Conservation (phyloP, 2,113 vertebrate species). For the Lepisosteus osseus region DNA sequence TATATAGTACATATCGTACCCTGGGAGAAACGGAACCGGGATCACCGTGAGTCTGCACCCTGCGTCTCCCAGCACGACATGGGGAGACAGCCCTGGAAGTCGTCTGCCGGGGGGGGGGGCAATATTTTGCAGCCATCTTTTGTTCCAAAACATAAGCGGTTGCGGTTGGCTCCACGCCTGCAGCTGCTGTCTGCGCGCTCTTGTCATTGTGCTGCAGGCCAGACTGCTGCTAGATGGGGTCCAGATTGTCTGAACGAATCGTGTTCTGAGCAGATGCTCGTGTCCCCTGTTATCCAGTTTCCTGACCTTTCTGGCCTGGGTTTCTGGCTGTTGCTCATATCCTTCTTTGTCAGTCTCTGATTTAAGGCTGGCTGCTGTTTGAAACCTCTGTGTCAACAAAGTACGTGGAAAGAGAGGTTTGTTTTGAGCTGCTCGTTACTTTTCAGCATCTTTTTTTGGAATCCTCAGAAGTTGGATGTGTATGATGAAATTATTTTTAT, state of each 20-base stretch:
- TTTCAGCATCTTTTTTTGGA: no score
- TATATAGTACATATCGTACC: no score
- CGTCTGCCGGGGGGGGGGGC: conserved; percentile 44
- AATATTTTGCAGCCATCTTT: conserved; percentile 41
- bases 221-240: neutral
- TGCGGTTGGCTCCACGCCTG: conserved; percentile 32
- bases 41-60: neutral
- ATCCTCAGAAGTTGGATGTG: no score
- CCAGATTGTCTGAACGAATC: conserved; percentile 28
- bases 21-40: no score
- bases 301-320: neutral
- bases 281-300: conserved; percentile 6
- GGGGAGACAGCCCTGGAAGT: conserved; percentile 2
- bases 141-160: conserved; percentile 51
- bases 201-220: conserved; percentile 38
- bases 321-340: neutral
- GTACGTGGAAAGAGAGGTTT: no score
- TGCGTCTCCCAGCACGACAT: conserved; percentile 3
- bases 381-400: no score
- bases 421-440: no score
- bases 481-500: no score
- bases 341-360: neutral
- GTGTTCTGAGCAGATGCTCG: conserved; percentile 10
- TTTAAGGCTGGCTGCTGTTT: no score
- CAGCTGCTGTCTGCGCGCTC: conserved; percentile 60